Evolutionary conservation across 37 sponge, comb jelly and placozoan genomes (phyloP).

Genomic region (Aplysina aerophoba): DNA sequence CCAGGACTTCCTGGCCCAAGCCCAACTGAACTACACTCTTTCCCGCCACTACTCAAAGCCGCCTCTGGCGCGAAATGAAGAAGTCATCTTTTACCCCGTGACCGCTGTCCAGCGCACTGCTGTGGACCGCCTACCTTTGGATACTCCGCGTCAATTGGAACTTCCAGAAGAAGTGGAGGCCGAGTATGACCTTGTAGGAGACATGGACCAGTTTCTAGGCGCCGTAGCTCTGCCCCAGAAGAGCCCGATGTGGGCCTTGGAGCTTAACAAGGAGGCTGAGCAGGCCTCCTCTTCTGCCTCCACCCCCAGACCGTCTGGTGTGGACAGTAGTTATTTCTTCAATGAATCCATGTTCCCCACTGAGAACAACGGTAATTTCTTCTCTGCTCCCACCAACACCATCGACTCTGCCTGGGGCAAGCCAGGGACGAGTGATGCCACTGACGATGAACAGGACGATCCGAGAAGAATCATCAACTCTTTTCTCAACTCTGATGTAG

Average conservation of each 20-base stretch:
- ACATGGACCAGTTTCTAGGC: neutral
- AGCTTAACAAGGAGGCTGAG: neutral
- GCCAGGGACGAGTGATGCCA: too few species aligned
- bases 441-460: neutral
- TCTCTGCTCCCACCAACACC: neutral
- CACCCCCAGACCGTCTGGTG: neutral
- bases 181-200: neutral
- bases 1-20: constrained; percentile 10
- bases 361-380: neutral
- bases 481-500: constrained; percentile 12
- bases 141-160: neutral
- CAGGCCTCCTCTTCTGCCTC: neutral
- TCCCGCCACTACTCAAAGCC: neutral
- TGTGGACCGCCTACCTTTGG: neutral
- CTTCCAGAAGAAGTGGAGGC: neutral
- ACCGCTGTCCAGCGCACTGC: constrained; percentile 3
- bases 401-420: neutral
- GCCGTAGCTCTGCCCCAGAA: neutral
- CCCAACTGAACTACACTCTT: neutral
- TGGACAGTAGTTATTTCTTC: neutral
- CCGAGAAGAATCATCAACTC: constrained; percentile 10
- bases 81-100: neutral
- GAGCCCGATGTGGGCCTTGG: constrained; percentile 17
- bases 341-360: neutral
- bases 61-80: neutral